Evolutionary conservation across 2,113 vertebrate genomes (phyloP).

Genomic region (Neoarius graeffei): DNA sequence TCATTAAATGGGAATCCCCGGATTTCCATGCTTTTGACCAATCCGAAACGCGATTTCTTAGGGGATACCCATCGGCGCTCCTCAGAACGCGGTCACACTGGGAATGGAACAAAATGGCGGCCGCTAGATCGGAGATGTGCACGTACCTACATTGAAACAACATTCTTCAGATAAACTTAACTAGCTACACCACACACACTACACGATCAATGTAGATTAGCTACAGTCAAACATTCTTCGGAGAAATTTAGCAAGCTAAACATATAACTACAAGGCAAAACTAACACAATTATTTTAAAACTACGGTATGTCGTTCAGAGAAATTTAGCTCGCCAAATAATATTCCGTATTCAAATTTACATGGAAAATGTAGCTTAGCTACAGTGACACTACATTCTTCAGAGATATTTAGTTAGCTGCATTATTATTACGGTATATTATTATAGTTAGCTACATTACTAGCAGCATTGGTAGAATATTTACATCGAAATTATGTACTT

Average conservation of each 20-base stretch:
- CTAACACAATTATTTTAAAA: neutral
- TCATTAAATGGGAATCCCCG: too few relatives aligned
- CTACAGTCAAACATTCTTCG: neutral
- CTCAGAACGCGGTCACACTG: too few relatives aligned
- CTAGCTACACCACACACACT: neutral
- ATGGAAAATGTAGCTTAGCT: neutral
- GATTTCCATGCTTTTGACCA: too few relatives aligned
- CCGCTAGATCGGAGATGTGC: too few relatives aligned
- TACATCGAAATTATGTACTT: neutral
- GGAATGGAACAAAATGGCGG: too few relatives aligned
- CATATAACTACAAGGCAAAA: neutral
- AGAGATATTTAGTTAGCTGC: neutral
- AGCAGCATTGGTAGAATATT: neutral
- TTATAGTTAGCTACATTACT: too few relatives aligned
- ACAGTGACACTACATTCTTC: neutral
- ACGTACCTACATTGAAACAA: neutral
- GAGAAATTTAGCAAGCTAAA: neutral
- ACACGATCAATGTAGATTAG: neutral
- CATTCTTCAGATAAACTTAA: neutral
- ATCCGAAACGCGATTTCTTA: too few relatives aligned
- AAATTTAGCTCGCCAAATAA: neutral
- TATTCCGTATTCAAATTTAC: neutral
- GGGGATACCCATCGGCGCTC: too few relatives aligned
- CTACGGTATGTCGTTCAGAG: neutral
- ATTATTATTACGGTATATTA: too few relatives aligned